Evolutionary conservation across 2,888 invertebrate genomes (phyloP).

Genomic region (Homarus gammarus): DNA sequence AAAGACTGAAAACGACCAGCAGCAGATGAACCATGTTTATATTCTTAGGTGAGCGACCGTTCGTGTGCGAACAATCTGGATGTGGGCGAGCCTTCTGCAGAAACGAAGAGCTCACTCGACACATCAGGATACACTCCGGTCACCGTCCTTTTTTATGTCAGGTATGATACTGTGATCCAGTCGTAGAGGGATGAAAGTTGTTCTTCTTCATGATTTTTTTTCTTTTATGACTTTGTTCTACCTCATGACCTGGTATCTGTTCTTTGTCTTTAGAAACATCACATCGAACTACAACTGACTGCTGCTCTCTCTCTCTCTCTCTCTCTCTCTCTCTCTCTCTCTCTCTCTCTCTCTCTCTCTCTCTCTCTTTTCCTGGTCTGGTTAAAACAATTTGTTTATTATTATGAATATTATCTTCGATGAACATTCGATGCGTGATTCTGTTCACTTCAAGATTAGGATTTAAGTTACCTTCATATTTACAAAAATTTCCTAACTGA

Average conservation of each 20-base stretch:
- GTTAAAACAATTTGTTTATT: too few species aligned
- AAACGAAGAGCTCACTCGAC: slow-evolving; percentile 65
- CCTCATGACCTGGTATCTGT: neutral
- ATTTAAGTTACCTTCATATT: too few species aligned
- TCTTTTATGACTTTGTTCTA: too few species aligned
- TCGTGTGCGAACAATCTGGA: slow-evolving; percentile 28
- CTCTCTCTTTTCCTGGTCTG: too few species aligned
- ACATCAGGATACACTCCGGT: slow-evolving; percentile 57
- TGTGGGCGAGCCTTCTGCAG: slow-evolving; percentile 53
- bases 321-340: too few species aligned
- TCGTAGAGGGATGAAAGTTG: neutral
- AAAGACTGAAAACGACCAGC: neutral
- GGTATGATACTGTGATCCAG: neutral
- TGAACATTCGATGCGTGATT: too few species aligned
- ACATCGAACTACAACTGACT: neutral
- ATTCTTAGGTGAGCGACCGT: slow-evolving; percentile 28
- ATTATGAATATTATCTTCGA: too few species aligned
- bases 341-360: too few species aligned
- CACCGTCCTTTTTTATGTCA: slow-evolving; percentile 50
- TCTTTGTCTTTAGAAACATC: neutral
- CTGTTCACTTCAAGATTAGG: too few species aligned
- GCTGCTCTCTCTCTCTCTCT: too few species aligned
- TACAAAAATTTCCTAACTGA: too few species aligned
- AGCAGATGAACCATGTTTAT: neutral
- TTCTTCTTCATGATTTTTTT: too few species aligned